A percentile compares a stretch with the other conserved stretches of the same genome.
Evolutionary conservation across 2,797 vertebrate species (phyloP).

Genomic region (Pterois miles): DNA sequence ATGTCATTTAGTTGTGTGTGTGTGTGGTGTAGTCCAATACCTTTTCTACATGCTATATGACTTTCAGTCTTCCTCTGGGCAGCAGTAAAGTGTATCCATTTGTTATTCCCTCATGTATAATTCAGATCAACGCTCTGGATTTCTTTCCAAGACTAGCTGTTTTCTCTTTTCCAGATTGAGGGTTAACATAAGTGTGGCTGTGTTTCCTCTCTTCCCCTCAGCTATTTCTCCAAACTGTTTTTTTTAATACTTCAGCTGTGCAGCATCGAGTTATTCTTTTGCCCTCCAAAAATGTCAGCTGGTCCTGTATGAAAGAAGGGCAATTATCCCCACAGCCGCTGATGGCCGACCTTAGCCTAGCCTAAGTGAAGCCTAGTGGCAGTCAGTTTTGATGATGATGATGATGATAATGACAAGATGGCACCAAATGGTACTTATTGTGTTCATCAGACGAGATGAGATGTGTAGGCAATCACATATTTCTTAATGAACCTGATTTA

Average conservation of each 20-base stretch:
- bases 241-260: constrained; percentile 38
- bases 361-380: too few species aligned
- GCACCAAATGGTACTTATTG: constrained; percentile 24
- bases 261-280: constrained; percentile 41
- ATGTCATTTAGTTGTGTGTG: constrained; percentile 3
- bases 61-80: constrained; percentile 42
- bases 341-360: constrained; percentile 7
- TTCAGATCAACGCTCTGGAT: constrained; percentile 65
- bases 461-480: background rate
- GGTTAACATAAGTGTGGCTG: constrained; percentile 21
- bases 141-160: constrained; percentile 43
- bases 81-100: constrained; percentile 58
- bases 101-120: constrained; percentile 66
- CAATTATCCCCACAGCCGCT: constrained; percentile 22
- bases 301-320: constrained; percentile 28
- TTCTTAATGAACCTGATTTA: constrained; percentile 7
- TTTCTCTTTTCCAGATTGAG: constrained; percentile 37
- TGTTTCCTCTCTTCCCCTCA: constrained; percentile 8
- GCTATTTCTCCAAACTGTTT: constrained; percentile 45
- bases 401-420: constrained; percentile 24
- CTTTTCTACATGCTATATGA: constrained; percentile 14
- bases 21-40: constrained; percentile 11
- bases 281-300: constrained; percentile 49
- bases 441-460: constrained; percentile 16
- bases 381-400: constrained; percentile 4